phyloP scores from a whole-genome alignment of 2,888 invertebrate genomes.

The Liodrosophila aerea region DNA sequence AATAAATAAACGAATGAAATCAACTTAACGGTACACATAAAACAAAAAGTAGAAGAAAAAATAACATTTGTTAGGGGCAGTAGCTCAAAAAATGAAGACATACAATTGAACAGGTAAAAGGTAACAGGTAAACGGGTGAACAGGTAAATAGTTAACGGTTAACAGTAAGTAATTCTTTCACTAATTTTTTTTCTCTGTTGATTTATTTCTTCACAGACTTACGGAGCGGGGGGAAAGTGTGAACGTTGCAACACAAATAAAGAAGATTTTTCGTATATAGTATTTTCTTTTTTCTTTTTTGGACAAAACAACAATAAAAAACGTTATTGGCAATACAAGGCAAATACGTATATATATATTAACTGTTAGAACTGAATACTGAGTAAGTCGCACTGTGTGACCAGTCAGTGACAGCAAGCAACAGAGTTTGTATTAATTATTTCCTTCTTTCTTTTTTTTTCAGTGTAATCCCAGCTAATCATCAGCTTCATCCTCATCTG shows the following conservation, averaged over 20 bases:
- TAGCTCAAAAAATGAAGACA: constrained; percentile 2
- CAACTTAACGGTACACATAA: constrained; percentile 51
- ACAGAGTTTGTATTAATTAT: too few relatives aligned
- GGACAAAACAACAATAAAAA: constrained; percentile 24
- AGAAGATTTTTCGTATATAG: constrained; percentile 63
- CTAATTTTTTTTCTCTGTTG: constrained; percentile 9
- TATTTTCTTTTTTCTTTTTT: too few relatives aligned
- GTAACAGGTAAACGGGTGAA: constrained; percentile 27
- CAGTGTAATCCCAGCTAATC: constrained; percentile 28
- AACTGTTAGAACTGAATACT: constrained; percentile 45
- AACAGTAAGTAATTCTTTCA: constrained; percentile 56
- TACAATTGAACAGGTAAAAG: not conserved
- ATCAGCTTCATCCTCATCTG: not conserved
- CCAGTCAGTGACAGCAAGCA: too few relatives aligned
- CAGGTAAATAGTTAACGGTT: constrained; percentile 60
- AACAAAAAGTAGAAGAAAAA: constrained; percentile 23
- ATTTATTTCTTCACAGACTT: constrained; percentile 52
- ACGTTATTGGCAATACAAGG: constrained; percentile 54
- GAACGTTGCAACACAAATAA: constrained; percentile 79
- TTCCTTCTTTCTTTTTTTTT: constrained; percentile 27
- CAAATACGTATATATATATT: constrained; percentile 64
- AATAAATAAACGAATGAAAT: constrained; percentile 39
- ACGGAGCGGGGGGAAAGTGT: constrained; percentile 76
- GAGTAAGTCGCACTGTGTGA: constrained; percentile 34
- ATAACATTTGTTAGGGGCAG: constrained; percentile 42